phyloP scores from a whole-genome alignment of 1,140 invertebrate genomes.

The Riptortus pedestris region DNA sequence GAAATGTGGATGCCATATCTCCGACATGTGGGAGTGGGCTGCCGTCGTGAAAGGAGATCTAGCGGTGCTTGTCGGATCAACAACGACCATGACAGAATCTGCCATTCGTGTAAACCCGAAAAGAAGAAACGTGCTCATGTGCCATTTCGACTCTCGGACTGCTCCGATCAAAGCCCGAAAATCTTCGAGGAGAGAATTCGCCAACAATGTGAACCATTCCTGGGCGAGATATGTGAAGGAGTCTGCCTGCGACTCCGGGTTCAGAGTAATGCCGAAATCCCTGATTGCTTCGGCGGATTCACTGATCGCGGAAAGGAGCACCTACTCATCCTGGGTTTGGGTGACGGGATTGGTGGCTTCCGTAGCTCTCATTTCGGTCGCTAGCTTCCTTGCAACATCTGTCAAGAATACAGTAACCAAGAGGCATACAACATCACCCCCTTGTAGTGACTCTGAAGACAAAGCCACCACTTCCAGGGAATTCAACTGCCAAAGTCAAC shows the following conservation, averaged over 20 bases:
- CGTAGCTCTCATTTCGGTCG: background rate
- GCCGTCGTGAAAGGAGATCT: conserved; percentile 51
- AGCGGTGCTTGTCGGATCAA: conserved; percentile 51
- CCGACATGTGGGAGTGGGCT: conserved; percentile 62
- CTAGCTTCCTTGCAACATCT: background rate
- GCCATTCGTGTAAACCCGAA: conserved; percentile 45
- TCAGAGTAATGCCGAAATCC: background rate
- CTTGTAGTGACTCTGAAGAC: background rate
- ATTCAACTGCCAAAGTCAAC: too few species aligned
- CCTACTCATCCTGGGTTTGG: background rate
- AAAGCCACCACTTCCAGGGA: background rate
- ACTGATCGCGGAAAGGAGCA: background rate
- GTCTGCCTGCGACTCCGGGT: conserved; percentile 46
- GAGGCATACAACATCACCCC: background rate
- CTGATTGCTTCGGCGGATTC: background rate
- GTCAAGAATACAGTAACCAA: background rate
- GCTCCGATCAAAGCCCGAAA: conserved; percentile 42
- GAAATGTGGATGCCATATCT: conserved; percentile 55
- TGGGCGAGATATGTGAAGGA: conserved; percentile 57
- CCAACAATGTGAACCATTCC: conserved; percentile 49
- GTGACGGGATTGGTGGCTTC: background rate
- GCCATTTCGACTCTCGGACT: conserved; percentile 49
- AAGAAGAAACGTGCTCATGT: conserved; percentile 52
- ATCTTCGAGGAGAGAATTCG: conserved; percentile 44
- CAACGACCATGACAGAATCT: conserved; percentile 43